These are phyloP conservation scores for Zalophus californianus DNA, from an alignment of 2,797 vertebrate species.

Conservation along the genomic window DNA sequence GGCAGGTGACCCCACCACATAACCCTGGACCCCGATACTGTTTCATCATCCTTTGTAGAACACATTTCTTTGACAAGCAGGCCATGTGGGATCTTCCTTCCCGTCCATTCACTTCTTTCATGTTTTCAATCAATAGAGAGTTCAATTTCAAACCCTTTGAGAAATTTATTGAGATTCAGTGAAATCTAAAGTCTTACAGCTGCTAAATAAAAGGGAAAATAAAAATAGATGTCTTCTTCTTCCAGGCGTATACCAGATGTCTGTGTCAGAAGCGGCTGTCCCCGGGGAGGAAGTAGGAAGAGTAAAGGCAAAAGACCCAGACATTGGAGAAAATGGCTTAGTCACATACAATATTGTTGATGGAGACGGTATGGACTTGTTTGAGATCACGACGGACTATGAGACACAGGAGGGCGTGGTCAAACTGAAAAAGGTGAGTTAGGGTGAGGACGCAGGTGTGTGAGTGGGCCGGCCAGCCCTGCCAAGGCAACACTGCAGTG, in stretches of 20 bases:
- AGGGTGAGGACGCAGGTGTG: neutral
- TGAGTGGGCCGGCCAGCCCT: neutral
- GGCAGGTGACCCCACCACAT: neutral
- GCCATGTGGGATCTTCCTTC: neutral
- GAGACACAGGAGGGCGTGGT: slow-evolving; percentile 97
- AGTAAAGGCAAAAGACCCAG: slow-evolving; percentile 97
- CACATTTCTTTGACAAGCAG: slow-evolving; percentile 49
- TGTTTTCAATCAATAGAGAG: slow-evolving; percentile 71
- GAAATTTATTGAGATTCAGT: slow-evolving; percentile 64
- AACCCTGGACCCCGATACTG: neutral
- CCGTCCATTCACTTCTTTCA: slow-evolving; percentile 35
- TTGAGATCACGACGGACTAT: slow-evolving; percentile 96
- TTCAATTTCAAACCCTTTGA: slow-evolving; percentile 70
- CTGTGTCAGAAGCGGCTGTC: slow-evolving; percentile 92
- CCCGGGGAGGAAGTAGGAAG: slow-evolving; percentile 93
- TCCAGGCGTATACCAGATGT: slow-evolving; percentile 95
- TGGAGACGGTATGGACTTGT: slow-evolving; percentile 94
- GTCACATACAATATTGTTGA: slow-evolving; percentile 95
- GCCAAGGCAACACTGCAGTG: accelerated
- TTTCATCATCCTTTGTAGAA: slow-evolving; percentile 29
- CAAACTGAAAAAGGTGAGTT: slow-evolving; percentile 96
- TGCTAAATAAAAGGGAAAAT: slow-evolving; percentile 72
- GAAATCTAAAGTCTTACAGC: slow-evolving; percentile 64
- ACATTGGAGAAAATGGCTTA: slow-evolving; percentile 96
- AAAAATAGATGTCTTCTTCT: slow-evolving; percentile 65